Evolutionary conservation across 2,888 invertebrate species (phyloP), one percentile per base, ranked within the genome.

Genomic region (Cryptocheilus praepositus): DNA sequence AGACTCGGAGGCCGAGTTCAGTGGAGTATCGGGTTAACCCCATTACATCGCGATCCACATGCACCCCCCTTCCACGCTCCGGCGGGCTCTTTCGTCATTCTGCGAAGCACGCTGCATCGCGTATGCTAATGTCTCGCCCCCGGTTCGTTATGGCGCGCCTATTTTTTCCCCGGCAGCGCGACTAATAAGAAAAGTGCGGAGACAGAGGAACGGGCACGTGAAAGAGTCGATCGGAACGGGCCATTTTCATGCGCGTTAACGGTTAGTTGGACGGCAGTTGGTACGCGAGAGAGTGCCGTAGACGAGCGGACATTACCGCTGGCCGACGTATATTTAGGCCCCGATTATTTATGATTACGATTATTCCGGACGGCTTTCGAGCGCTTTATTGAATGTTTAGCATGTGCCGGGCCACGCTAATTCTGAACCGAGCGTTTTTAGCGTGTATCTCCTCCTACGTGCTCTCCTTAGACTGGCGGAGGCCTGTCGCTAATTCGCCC

Each of bases 271-370:
- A 79, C 77, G 65, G 80, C 79, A 79, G 79, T 79, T 79, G 80
- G 79, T 74, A 73, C 72, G 74, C 76, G 78, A 67, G 76, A 63
- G 13, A 25, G 22, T 7, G 22, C 36, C 45, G 15, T 18, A 16
- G 21, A 4, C 52, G 21, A 46, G 53, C 62, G 63, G 52, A 60
- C 76, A 78, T 78, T 78, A 78, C 79, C 19, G 79, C 63, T 71
- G 72, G 72, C 69, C 76, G 76, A 78, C 83, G 84, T 85, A 85
- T 86, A 85, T 86, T 86, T 86, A 85, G 85, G 82, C 71, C 68
- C 69, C 81, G 85, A 86, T 86, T 86, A 86, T 86, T 86, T 86
- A 86, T 84, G 86, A 86, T 86, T 86, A 86, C 85, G 85, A 85
- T 86, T 86, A 86, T 85, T 82, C 83, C 81, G 81, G 83, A 83